A percentile compares a stretch with the other conserved stretches of the same genome.
These are phyloP conservation scores for Parnassius smintheus DNA, from an alignment of 2,888 invertebrate species.

Conservation along the genomic window DNA sequence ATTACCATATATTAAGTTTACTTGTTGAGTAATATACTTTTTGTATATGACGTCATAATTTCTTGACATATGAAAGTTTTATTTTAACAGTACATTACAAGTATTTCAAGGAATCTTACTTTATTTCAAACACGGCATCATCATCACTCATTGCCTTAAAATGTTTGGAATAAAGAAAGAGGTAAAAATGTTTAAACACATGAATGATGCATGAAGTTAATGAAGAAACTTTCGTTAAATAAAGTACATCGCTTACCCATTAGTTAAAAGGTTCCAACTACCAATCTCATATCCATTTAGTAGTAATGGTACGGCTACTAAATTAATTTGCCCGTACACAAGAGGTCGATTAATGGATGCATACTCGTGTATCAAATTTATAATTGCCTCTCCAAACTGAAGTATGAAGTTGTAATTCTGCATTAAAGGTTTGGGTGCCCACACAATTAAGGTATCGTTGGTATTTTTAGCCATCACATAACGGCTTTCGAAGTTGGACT, in stretches of 20 bases:
- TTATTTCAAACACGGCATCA: no score
- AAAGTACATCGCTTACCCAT: conserved; percentile 14
- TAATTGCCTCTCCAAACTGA: conserved; percentile 52
- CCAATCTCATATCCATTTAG: conserved; percentile 25
- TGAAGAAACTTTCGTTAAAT: background rate
- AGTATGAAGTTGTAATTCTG: conserved; percentile 55
- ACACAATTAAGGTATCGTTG: conserved; percentile 59
- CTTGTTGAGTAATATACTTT: no score
- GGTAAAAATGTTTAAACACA: no score
- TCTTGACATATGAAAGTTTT: no score
- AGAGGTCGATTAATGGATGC: conserved; percentile 50
- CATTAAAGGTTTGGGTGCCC: conserved; percentile 54
- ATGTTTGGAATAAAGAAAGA: no score
- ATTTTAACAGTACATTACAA: no score
- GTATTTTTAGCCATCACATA: conserved; percentile 40
- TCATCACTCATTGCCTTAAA: no score
- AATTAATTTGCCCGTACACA: conserved; percentile 62
- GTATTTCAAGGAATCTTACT: no score
- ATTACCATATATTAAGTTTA: no score
- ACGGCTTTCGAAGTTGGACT: conserved; percentile 51
- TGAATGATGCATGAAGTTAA: background rate
- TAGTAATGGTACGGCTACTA: conserved; percentile 62
- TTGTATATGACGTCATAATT: no score
- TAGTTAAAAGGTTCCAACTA: conserved; percentile 26
- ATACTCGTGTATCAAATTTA: conserved; percentile 61